phyloP scores from a whole-genome alignment of 2,113 vertebrate species.

The Platysteira castanea region DNA sequence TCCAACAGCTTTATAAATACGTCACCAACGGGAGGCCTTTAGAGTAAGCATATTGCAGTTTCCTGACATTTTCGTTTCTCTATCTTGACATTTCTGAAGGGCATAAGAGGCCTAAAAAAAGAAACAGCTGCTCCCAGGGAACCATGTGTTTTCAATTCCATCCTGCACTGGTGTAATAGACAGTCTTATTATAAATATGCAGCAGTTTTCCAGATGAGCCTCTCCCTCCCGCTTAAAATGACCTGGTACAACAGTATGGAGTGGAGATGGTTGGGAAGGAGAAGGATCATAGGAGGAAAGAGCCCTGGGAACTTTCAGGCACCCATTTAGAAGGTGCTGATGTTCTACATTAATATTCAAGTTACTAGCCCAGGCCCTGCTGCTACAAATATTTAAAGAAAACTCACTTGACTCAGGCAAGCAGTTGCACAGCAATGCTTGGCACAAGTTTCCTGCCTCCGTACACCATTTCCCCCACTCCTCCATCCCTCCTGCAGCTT shows the following conservation, averaged over 20 bases:
- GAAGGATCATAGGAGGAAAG: background rate
- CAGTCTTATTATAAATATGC: conserved; percentile 42
- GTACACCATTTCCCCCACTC: background rate
- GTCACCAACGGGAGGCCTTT: conserved; percentile 12
- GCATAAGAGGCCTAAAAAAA: conserved; percentile 66
- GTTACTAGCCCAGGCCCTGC: background rate
- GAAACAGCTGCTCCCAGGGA: conserved; percentile 54
- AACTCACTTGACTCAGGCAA: background rate
- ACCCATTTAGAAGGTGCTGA: background rate
- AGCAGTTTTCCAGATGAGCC: conserved; percentile 20
- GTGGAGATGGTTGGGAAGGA: background rate
- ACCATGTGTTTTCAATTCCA: conserved; percentile 71
- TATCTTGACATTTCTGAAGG: conserved; percentile 72
- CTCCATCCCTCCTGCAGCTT: conserved; percentile 26
- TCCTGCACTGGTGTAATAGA: conserved; percentile 33
- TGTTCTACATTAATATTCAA: background rate
- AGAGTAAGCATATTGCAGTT: conserved; percentile 57
- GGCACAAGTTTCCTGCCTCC: conserved; percentile 31
- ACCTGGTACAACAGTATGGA: background rate
- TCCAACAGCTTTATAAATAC: conserved; percentile 59
- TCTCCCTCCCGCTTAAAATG: background rate
- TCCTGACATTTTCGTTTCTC: conserved; percentile 74
- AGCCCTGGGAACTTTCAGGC: background rate
- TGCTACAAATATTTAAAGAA: conserved; percentile 3
- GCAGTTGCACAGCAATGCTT: background rate